These are phyloP conservation scores for Merluccius polli DNA, from an alignment of 2,797 vertebrate genomes.

Conservation along the genomic window DNA sequence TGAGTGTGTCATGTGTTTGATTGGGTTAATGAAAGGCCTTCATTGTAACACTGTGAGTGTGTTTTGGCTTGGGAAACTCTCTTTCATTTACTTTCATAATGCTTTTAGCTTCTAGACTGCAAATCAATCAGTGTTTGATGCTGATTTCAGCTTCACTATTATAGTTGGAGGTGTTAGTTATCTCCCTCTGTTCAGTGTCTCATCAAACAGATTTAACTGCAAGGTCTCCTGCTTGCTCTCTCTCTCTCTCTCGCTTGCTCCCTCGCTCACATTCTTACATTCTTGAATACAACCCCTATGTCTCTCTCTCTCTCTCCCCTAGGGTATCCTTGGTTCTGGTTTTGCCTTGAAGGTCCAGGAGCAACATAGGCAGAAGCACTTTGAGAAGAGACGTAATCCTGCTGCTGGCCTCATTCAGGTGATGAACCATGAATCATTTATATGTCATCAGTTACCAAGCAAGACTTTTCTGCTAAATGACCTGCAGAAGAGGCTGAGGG, in stretches of 20 bases:
- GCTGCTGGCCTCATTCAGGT: slow-evolving; percentile 95
- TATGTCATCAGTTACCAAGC: neutral
- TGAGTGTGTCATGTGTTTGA: neutral
- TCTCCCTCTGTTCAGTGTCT: neutral
- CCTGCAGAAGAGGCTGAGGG: too few species aligned
- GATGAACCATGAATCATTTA: neutral
- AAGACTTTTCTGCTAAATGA: neutral
- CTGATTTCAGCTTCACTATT: neutral
- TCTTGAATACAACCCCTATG: slow-evolving; percentile 1
- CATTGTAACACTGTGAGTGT: neutral
- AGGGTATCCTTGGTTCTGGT: slow-evolving; percentile 97
- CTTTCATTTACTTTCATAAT: neutral
- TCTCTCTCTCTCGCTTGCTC: slow-evolving; percentile 9
- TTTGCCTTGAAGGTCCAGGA: slow-evolving; percentile 98
- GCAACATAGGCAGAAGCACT: slow-evolving; percentile 97
- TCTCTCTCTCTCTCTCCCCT: slow-evolving; percentile 13
- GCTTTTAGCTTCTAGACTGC: neutral
- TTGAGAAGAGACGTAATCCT: slow-evolving; percentile 94
- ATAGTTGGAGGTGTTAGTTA: neutral
- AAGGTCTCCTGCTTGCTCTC: neutral
- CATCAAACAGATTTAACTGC: neutral
- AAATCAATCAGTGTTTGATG: neutral
- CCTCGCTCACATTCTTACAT: neutral
- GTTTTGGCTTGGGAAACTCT: neutral
- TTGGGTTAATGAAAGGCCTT: neutral